Percentiles rank a stretch among this genome's conserved stretches.
phyloP scores from a whole-genome alignment of 2,113 vertebrate genomes.

The Corythaixoides concolor region DNA sequence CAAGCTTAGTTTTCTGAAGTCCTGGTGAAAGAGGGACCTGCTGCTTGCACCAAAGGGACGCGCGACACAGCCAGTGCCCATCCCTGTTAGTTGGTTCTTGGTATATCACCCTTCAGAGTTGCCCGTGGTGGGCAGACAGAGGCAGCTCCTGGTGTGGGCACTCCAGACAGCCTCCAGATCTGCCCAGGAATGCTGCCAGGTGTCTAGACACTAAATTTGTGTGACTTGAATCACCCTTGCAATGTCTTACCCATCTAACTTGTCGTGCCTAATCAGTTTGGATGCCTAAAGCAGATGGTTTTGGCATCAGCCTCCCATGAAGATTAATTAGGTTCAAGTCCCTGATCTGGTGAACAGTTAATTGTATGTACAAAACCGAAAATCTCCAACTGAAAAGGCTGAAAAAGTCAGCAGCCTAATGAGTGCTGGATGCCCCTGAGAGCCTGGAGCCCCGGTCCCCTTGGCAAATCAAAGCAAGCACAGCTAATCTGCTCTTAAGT shows the following conservation, averaged over 20 bases:
- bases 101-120: neutral
- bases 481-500: slow-evolving; percentile 13
- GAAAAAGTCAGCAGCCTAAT: neutral
- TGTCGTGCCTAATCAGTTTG: neutral
- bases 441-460: neutral
- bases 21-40: neutral
- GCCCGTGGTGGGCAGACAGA: neutral
- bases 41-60: neutral
- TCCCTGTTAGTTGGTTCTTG: neutral
- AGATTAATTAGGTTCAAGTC: neutral
- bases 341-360: neutral
- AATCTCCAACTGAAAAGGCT: neutral
- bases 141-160: neutral
- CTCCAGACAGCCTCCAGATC: neutral
- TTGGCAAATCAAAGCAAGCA: slow-evolving; percentile 23
- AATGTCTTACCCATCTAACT: neutral
- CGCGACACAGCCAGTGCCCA: accelerated
- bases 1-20: neutral
- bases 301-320: neutral
- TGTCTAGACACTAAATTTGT: neutral
- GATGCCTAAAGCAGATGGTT: neutral
- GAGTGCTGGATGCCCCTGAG: neutral
- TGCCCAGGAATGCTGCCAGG: neutral
- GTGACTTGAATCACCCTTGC: neutral
- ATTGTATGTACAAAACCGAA: slow-evolving; percentile 1